These are phyloP conservation scores for Eupithecia dodoneata DNA, from an alignment of 2,888 invertebrate genomes.

Conservation along the genomic window DNA sequence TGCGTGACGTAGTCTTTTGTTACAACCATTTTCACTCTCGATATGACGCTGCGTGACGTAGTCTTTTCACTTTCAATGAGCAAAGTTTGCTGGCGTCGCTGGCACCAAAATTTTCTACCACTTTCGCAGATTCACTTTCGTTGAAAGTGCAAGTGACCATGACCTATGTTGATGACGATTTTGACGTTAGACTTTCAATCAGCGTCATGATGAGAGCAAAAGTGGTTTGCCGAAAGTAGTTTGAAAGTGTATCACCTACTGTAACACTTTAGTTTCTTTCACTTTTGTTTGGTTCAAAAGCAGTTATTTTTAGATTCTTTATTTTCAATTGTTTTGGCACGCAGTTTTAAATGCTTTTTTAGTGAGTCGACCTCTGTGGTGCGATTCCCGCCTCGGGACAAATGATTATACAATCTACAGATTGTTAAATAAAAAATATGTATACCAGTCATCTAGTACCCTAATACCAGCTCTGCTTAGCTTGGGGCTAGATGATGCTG, in stretches of 20 bases:
- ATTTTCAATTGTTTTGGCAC: not conserved
- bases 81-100: slow-evolving; percentile 8
- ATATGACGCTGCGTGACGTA: slow-evolving; percentile 9
- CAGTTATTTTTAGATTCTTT: slow-evolving; percentile 1
- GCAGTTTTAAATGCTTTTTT: not conserved
- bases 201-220: slow-evolving; percentile 53
- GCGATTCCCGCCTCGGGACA: no score
- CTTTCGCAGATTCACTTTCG: slow-evolving; percentile 56
- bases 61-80: slow-evolving; percentile 7
- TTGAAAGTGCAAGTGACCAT: slow-evolving; percentile 66
- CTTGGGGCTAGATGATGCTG: no score
- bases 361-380: no score
- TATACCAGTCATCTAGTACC: no score
- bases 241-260: slow-evolving; percentile 19
- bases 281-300: slow-evolving; percentile 25
- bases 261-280: slow-evolving; percentile 15
- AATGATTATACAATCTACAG: no score
- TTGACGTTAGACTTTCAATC: slow-evolving; percentile 52
- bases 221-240: slow-evolving; percentile 49
- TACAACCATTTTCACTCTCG: slow-evolving; percentile 7
- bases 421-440: no score
- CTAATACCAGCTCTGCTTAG: no score
- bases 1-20: slow-evolving; percentile 5
- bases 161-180: slow-evolving; percentile 56
- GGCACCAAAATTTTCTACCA: slow-evolving; percentile 28